Evolutionary conservation across 1,140 invertebrate genomes (phyloP).

Genomic region (Sweltsa coloradensis): DNA sequence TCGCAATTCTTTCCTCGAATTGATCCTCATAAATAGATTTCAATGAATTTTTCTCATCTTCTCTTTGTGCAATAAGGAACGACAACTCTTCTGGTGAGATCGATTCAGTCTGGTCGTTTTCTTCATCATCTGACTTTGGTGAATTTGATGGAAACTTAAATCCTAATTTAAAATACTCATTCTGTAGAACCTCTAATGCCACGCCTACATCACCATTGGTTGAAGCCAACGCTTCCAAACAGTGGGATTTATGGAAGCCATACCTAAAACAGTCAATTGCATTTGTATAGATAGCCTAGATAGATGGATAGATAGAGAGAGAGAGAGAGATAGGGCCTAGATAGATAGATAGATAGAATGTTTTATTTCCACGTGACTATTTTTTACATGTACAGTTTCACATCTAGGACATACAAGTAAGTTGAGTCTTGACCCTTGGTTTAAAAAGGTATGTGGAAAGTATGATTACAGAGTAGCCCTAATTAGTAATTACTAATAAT

Average conservation of each 20-base stretch:
- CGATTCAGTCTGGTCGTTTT: slow-evolving; percentile 19
- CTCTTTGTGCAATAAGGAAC: slow-evolving; percentile 40
- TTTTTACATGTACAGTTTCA: too few species aligned
- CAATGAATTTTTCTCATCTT: slow-evolving; percentile 55
- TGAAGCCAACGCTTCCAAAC: slow-evolving; percentile 51
- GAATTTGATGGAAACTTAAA: slow-evolving; percentile 24
- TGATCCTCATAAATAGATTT: slow-evolving; percentile 58
- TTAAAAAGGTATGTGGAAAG: too few species aligned
- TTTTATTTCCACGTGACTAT: too few species aligned
- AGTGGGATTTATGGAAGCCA: slow-evolving; percentile 59
- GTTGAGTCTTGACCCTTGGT: too few species aligned
- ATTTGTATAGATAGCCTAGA: too few species aligned
- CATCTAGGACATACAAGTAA: too few species aligned
- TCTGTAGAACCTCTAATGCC: slow-evolving; percentile 50
- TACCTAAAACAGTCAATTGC: slow-evolving; percentile 45
- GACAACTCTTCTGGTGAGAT: background rate
- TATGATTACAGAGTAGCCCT: too few species aligned
- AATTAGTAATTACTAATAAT: too few species aligned
- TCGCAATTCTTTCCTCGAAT: slow-evolving; percentile 49
- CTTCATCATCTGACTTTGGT: slow-evolving; percentile 31
- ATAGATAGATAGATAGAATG: too few species aligned
- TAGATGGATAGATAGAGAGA: too few species aligned
- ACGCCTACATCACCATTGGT: slow-evolving; percentile 48
- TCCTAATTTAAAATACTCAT: slow-evolving; percentile 46
- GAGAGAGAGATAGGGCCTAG: too few species aligned